phyloP scores from a whole-genome alignment of 2,797 vertebrate genomes.

The Enteromius treurensis region DNA sequence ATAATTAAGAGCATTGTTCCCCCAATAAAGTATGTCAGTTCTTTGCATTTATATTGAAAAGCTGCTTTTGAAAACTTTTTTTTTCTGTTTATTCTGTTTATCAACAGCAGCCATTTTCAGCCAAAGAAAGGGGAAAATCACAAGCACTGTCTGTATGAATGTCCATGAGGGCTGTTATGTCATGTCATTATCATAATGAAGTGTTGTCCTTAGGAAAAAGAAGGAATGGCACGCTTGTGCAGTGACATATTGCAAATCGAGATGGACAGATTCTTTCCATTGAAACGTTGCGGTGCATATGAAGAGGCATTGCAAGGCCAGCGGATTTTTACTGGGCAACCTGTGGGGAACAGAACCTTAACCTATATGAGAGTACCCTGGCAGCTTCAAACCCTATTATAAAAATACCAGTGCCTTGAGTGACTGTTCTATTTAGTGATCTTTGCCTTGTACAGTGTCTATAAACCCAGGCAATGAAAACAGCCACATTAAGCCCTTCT shows the following conservation, averaged over 20 bases:
- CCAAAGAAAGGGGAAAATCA: background rate
- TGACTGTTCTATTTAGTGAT: conserved; percentile 77
- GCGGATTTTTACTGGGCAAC: conserved; percentile 58
- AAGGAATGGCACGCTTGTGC: background rate
- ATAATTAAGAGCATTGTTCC: background rate
- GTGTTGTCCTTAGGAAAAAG: background rate
- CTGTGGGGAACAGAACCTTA: conserved; percentile 67
- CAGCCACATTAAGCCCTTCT: conserved; percentile 67
- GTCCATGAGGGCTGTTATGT: background rate
- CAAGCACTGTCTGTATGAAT: conserved; percentile 33
- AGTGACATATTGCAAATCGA: conserved; percentile 17
- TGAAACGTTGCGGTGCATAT: conserved; percentile 43
- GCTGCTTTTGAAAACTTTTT: background rate
- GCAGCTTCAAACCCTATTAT: conserved; percentile 77
- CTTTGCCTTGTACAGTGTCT: conserved; percentile 76
- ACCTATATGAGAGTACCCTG: conserved; percentile 76
- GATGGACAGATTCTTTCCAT: conserved; percentile 35
- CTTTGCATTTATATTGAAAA: background rate
- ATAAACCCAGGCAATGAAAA: conserved; percentile 79
- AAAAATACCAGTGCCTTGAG: conserved; percentile 76
- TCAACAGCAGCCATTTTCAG: background rate
- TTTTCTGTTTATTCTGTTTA: background rate
- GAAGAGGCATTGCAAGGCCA: conserved; percentile 38
- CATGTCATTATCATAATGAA: background rate
- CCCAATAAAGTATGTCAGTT: background rate